Evolutionary conservation across 2,797 vertebrate species (phyloP).

Genomic region (Myotis vivesi): DNA sequence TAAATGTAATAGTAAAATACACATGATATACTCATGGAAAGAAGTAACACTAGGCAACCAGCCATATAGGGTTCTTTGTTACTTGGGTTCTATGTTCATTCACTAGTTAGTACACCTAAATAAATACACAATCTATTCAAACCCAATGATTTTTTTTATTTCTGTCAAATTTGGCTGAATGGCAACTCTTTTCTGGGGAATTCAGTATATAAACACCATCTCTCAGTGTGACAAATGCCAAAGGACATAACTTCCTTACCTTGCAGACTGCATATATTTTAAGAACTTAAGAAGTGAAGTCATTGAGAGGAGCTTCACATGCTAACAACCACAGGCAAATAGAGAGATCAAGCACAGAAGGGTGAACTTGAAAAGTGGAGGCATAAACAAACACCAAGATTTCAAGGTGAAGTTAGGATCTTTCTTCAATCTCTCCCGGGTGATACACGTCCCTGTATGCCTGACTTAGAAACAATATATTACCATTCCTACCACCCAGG

Average conservation of each 20-base stretch:
- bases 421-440: neutral
- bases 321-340: neutral
- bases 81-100: neutral
- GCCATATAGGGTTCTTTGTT: neutral
- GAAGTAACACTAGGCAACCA: neutral
- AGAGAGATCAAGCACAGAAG: neutral
- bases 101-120: neutral
- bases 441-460: neutral
- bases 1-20: neutral
- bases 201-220: neutral
- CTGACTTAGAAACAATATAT: neutral
- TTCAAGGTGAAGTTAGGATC: neutral
- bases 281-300: neutral
- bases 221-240: neutral
- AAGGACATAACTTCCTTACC: neutral
- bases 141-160: neutral
- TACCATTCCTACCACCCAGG: neutral
- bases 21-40: neutral
- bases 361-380: neutral
- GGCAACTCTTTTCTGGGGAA: neutral
- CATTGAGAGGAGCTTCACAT: neutral
- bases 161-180: neutral
- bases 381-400: neutral
- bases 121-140: neutral
- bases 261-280: neutral